Evolutionary conservation across 2,797 vertebrate genomes (phyloP).

Genomic region (Perodicticus potto): DNA sequence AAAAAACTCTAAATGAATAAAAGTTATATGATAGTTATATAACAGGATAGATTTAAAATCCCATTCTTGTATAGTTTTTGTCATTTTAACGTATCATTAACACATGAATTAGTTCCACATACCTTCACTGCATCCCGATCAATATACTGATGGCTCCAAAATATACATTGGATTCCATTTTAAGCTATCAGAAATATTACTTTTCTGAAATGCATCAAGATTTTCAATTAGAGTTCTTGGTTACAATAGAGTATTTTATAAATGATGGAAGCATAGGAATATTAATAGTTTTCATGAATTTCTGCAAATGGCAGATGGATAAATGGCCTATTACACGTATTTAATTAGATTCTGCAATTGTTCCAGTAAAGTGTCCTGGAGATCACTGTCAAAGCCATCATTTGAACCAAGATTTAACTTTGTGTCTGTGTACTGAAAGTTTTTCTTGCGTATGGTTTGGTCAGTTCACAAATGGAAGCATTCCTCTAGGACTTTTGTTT

Average conservation of each 20-base stretch:
- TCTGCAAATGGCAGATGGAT: background rate
- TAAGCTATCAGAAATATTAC: background rate
- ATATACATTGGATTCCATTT: conserved; percentile 4
- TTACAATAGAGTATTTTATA: background rate
- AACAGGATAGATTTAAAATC: background rate
- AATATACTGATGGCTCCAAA: conserved; percentile 32
- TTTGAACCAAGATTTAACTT: background rate
- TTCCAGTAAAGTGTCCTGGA: background rate
- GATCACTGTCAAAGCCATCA: background rate
- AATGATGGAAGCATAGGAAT: background rate
- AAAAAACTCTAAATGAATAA: background rate
- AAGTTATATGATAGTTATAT: background rate
- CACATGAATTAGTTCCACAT: background rate
- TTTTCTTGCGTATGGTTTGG: background rate
- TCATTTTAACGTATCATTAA: conserved; percentile 8
- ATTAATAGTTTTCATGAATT: background rate
- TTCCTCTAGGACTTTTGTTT: background rate
- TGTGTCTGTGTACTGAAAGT: background rate
- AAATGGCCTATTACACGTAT: background rate
- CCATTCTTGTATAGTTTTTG: background rate
- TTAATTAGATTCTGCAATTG: background rate
- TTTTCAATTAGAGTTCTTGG: background rate
- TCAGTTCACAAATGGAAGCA: background rate
- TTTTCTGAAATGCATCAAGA: background rate
- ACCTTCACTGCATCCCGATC: background rate